phyloP scores from a whole-genome alignment of 2,797 vertebrate genomes.

The Coluber constrictor region DNA sequence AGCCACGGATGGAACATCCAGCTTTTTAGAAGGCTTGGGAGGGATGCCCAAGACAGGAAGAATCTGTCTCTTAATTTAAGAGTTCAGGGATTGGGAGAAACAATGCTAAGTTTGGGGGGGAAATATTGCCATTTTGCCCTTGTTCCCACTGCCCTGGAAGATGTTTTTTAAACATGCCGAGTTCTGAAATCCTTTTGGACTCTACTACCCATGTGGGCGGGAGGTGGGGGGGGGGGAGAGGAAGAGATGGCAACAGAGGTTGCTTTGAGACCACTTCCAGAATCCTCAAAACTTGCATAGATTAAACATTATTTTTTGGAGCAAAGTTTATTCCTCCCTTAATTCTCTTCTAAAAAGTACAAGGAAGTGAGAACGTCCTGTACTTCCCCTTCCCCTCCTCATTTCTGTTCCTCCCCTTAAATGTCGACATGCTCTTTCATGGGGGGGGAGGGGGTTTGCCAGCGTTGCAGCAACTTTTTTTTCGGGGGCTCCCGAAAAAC shows the following conservation, averaged over 20 bases:
- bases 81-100: not conserved
- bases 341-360: not conserved
- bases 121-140: not conserved
- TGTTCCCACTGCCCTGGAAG: not conserved
- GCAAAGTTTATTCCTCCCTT: not conserved
- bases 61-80: not conserved
- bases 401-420: not conserved
- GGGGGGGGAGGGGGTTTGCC: too few relatives aligned
- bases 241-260: not conserved
- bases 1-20: too few relatives aligned
- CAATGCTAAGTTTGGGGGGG: not conserved
- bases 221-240: too few relatives aligned
- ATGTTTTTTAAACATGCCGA: not conserved
- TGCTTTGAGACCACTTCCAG: not conserved
- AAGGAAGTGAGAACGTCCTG: not conserved
- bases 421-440: not conserved
- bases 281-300: not conserved
- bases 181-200: not conserved
- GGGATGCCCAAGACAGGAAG: not conserved
- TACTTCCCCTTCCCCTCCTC: not conserved
- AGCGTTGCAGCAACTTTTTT: too few relatives aligned
- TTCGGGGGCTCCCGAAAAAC: too few relatives aligned
- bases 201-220: too few relatives aligned
- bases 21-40: not conserved
- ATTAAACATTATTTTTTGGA: not conserved